Conservation (phyloP, 2,888 invertebrate species). For the Syritta pipiens region DNA sequence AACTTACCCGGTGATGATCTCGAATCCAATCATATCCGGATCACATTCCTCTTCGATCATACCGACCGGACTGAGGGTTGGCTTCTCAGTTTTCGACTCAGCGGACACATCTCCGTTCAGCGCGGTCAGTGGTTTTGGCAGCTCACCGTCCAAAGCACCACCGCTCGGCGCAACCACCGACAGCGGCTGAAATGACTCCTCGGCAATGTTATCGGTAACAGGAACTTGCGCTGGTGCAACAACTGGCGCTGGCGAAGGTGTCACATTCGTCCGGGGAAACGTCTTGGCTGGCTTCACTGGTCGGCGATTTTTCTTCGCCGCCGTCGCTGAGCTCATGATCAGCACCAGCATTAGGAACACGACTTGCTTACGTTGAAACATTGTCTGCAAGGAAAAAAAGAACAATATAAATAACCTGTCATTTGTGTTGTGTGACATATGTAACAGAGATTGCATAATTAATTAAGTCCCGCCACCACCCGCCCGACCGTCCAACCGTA, state of each 20-base stretch:
- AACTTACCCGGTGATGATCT: constrained; percentile 91
- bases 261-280: constrained; percentile 77
- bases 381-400: constrained; percentile 44
- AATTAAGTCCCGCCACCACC: too few species aligned
- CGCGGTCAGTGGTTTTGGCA: constrained; percentile 75
- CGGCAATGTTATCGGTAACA: constrained; percentile 69
- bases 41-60: constrained; percentile 87
- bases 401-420: not conserved
- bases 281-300: constrained; percentile 78
- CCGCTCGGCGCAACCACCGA: constrained; percentile 65
- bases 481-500: too few species aligned
- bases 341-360: constrained; percentile 75
- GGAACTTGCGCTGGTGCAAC: constrained; percentile 39
- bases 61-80: constrained; percentile 70
- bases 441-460: constrained; percentile 53
- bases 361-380: constrained; percentile 77
- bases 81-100: constrained; percentile 75
- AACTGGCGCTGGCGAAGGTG: constrained; percentile 74
- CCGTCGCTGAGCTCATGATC: constrained; percentile 76
- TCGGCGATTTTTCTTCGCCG: constrained; percentile 77
- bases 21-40: constrained; percentile 94
- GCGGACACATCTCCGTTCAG: constrained; percentile 69
- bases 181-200: constrained; percentile 69
- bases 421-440: constrained; percentile 43
- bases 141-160: constrained; percentile 73